Percentiles rank a stretch among this genome's conserved stretches.
These are phyloP conservation scores for Akabosia matsudoensis DNA, from an alignment of 1,140 invertebrate species.

Conservation along the genomic window DNA sequence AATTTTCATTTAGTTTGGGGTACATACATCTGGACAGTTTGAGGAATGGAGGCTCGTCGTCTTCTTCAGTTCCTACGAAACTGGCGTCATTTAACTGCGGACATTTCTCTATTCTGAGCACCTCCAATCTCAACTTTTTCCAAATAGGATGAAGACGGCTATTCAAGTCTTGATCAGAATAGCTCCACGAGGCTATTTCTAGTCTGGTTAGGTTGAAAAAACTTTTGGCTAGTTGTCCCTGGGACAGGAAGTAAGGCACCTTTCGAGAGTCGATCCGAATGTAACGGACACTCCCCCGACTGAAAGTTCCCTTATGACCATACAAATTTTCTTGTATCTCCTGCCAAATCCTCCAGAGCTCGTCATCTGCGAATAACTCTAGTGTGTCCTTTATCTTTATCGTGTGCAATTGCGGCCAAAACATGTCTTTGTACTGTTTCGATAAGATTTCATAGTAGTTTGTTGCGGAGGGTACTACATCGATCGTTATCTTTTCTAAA, in stretches of 20 bases:
- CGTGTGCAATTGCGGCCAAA: not conserved
- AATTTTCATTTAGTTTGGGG: not conserved
- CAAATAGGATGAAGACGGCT: not conserved
- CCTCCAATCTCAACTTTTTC: not conserved
- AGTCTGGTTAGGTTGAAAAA: not conserved
- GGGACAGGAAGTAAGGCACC: not conserved
- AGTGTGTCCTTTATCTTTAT: not conserved
- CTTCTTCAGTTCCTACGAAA: not conserved
- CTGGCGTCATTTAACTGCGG: not conserved
- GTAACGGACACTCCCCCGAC: not conserved
- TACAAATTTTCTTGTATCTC: not conserved
- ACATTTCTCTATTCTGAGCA: not conserved
- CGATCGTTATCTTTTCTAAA: not conserved
- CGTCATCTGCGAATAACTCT: too few species aligned
- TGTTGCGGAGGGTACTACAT: not conserved
- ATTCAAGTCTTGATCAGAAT: not conserved
- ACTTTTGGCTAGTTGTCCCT: not conserved
- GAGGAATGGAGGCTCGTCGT: not conserved
- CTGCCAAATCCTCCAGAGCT: not conserved
- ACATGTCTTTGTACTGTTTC: not conserved
- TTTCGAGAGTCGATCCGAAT: not conserved
- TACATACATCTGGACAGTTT: not conserved
- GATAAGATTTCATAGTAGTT: not conserved
- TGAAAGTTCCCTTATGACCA: not conserved
- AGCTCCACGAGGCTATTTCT: not conserved